Evolutionary conservation across 2,888 invertebrate genomes (phyloP), one percentile per base, ranked within the genome.

Genomic region (Parnassius smintheus): DNA sequence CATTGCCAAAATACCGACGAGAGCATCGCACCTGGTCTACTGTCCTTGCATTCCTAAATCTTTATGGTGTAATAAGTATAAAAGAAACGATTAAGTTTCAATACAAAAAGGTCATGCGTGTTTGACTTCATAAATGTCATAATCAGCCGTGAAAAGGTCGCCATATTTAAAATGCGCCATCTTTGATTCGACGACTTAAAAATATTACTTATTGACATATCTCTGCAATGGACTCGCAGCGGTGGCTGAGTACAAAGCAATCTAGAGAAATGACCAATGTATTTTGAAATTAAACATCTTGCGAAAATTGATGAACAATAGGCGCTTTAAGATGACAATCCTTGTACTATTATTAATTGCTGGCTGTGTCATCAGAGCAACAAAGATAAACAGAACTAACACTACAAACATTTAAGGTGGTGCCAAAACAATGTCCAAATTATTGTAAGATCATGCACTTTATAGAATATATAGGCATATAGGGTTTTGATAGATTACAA

Each of bases 91-190:
- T 57, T 55, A 64, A 52, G 52, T 54, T 58, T 61, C 60, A 64
- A 60, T 64, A 48, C 45, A 50, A 61, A 35, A 64, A 64, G 61
- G 64, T 64, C 64, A 61, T 61, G 60, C 64, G 55, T 61, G 51
- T 64, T 63, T 61, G 51, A 61, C 65, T 66, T 62, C 52, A 64
- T 57, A 66, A 66, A 70, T 72, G 70, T 69, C 70, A 70, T 65
- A 72, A 71, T 68, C 71, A 69, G 62, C 67, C 68, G 70, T 64
- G 59, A 66, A 71, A 68, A 70, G 69, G 69, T 67, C 69, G 67
- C 67, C 67, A 68, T 68, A 64, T 68, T 65, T 50, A 49, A 48
- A 49, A 57, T n/a, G 61, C 60, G 58, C 60, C 59, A 48, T 56
- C 56, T 48, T 61, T 60, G 46, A 59, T 51, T 64, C 7, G 46